These are phyloP conservation scores for Amyelois transitella DNA, from an alignment of 1,140 invertebrate species.

Conservation along the genomic window DNA sequence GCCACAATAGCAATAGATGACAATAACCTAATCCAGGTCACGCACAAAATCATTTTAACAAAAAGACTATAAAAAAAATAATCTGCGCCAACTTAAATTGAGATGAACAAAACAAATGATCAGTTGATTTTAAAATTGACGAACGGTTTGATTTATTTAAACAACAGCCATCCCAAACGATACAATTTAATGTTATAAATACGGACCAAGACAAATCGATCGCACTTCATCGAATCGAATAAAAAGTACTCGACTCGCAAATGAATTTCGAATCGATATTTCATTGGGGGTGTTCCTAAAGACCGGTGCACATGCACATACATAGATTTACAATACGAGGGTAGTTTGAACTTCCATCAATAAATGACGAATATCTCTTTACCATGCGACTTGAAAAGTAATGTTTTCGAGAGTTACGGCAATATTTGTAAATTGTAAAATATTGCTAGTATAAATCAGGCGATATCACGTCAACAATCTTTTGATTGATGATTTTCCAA, in stretches of 20 bases:
- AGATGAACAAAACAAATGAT: too few relatives aligned
- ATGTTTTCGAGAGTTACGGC: constrained; percentile 6
- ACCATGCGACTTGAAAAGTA: constrained; percentile 17
- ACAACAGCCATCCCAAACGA: background rate
- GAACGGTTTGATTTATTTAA: background rate
- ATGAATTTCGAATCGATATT: background rate
- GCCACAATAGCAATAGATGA: background rate
- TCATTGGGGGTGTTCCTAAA: background rate
- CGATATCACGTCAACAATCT: constrained; percentile 30
- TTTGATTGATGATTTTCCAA: constrained; percentile 51
- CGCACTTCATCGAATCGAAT: background rate
- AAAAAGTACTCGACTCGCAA: background rate
- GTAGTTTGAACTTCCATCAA: background rate
- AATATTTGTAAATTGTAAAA: constrained; percentile 10
- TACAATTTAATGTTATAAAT: background rate
- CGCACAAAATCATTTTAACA: background rate
- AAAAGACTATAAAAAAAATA: background rate
- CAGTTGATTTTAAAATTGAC: too few relatives aligned
- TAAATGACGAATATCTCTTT: constrained; percentile 11
- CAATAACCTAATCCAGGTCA: background rate
- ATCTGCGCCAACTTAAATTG: too few relatives aligned
- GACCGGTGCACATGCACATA: background rate
- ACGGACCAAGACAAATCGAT: background rate
- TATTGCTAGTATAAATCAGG: constrained; percentile 28
- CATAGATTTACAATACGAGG: background rate